These are phyloP conservation scores for Crotalus horridus DNA, from an alignment of 2,113 vertebrate genomes.

Conservation along the genomic window DNA sequence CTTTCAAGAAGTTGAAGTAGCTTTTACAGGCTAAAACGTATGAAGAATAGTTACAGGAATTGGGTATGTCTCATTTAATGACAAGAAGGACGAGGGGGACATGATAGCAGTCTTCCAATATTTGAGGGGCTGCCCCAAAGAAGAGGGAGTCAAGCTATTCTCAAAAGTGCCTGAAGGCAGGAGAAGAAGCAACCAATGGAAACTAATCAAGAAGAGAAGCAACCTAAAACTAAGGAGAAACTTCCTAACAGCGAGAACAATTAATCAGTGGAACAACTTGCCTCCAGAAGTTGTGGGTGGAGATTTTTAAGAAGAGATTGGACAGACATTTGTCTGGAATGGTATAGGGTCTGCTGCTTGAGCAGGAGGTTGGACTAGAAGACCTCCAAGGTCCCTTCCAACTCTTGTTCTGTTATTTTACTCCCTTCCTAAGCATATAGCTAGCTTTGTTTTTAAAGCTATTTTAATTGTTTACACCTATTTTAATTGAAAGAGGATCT, in stretches of 20 bases:
- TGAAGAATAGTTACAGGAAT: neutral
- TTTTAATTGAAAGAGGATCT: neutral
- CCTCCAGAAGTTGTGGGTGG: neutral
- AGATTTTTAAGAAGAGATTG: neutral
- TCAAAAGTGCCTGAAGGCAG: neutral
- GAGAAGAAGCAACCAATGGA: rapidly evolving
- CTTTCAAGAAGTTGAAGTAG: neutral
- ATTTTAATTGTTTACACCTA: no score
- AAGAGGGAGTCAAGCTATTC: neutral
- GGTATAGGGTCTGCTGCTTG: neutral
- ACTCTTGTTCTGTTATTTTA: neutral
- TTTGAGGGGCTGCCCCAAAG: neutral
- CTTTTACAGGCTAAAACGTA: neutral
- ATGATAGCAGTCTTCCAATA: neutral
- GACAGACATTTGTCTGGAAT: neutral
- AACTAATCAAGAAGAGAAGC: neutral
- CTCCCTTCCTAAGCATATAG: neutral
- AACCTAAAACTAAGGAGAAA: neutral
- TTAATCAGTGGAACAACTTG: neutral
- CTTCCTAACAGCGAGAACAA: neutral
- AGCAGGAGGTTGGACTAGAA: neutral
- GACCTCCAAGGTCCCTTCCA: neutral
- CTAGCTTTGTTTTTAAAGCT: neutral
- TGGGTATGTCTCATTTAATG: neutral
- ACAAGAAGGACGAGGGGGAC: neutral